Evolutionary conservation across 2,113 vertebrate genomes (phyloP).

Genomic region (Phalacrocorax carbo): DNA sequence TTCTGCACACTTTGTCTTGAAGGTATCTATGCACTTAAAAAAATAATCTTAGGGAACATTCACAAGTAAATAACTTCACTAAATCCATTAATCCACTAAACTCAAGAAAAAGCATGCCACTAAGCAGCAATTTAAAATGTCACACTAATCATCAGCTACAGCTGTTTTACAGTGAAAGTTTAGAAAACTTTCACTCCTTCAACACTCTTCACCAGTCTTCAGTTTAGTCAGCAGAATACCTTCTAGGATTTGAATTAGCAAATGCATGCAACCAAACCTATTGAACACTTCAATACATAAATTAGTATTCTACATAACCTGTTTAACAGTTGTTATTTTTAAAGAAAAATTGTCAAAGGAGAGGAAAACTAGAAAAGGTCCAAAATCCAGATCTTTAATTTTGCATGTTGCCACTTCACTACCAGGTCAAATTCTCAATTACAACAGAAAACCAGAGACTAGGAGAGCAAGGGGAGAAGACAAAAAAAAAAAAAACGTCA

Average conservation of each 20-base stretch:
- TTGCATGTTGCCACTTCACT: background rate
- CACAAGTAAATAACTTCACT: background rate
- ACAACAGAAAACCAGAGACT: background rate
- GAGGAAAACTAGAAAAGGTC: background rate
- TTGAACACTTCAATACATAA: background rate
- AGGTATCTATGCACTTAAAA: background rate
- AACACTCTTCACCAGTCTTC: background rate
- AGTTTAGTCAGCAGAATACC: background rate
- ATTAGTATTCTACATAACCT: background rate
- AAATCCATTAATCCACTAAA: background rate
- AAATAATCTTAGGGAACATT: background rate
- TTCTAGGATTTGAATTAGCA: background rate
- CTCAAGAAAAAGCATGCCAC: background rate
- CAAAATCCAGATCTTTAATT: background rate
- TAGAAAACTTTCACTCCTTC: background rate
- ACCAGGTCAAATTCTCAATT: background rate
- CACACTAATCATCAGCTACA: background rate
- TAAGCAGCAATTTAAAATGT: background rate
- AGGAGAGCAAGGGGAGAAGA: background rate
- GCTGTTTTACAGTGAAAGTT: background rate
- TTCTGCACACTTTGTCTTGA: background rate
- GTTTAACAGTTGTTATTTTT: background rate
- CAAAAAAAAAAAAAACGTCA: background rate
- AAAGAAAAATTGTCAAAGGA: background rate
- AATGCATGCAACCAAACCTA: background rate